Base-by-base conservation (phyloP, 2,113 vertebrate genomes). In the Sorex araneus region DNA sequence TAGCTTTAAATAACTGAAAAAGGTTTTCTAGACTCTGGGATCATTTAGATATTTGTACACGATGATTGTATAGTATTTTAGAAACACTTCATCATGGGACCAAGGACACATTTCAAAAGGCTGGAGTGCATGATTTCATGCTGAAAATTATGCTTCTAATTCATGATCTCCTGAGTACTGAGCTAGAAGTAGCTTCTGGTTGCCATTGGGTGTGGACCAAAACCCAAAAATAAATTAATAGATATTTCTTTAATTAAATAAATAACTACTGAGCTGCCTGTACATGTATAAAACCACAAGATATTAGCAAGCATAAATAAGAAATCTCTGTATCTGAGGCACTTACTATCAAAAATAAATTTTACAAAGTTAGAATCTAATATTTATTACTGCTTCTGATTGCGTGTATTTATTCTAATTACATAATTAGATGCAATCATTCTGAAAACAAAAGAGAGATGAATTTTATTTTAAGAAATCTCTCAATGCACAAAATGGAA, bases 371-470 rank as follows among this genome's bases (percentile, higher is more conserved):
- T 91, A 92, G 54, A 95, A 80, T 45, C n/a, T 77, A 86, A 91
- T 92, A 94, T 94, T 76, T 94, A 90, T 80, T 79, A 43, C 77
- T 92, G 71, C 60, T 89, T 82, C 43, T 91, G 93, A 92, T 86
- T 91, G 63, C 87, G 94, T 64, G 18, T 73, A 86, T 94, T 94
- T 96, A 94, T 69, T 60, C 76, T 94, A 96, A 95, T 94, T 96
- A 69, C 54, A 94, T 94, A 94, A 96, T 93, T 86, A 91, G 67
- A 95, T 94, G 84, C 50, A 96, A 92, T 92, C 93, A 96, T 82
- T 54, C 60, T 74, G 13, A 79, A 94, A 94, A 96, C 93, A 96
- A 96, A 95, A 92, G 79, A n/a, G 43, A 92, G 21, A 92, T 23
- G 71, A 28, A 77, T 76, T 93, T 93, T 83, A 91, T 93, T 95